A percentile compares a stretch with the other conserved stretches of the same genome.
phyloP scores from a whole-genome alignment of 2,113 vertebrate species.

The Campylorhamphus procurvoides region DNA sequence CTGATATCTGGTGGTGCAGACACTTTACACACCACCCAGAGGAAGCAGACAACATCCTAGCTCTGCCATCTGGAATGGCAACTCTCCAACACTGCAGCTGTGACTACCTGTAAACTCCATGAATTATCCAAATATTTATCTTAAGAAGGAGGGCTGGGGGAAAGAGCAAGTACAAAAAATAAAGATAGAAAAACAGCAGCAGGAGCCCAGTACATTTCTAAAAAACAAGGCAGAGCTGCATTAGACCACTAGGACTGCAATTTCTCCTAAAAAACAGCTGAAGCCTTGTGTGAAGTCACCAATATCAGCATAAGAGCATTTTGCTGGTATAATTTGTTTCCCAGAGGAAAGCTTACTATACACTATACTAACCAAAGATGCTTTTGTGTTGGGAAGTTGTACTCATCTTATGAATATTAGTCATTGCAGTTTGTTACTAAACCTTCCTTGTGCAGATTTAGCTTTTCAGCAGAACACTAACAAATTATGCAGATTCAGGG shows the following conservation, averaged over 20 bases:
- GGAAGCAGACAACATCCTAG: background rate
- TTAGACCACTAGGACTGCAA: background rate
- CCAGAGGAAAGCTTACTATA: background rate
- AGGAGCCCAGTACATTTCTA: background rate
- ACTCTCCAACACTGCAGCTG: background rate
- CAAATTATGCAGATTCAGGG: background rate
- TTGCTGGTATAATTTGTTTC: background rate
- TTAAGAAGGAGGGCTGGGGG: background rate
- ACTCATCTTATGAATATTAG: background rate
- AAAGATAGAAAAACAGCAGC: background rate
- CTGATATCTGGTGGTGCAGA: background rate
- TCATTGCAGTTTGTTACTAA: background rate
- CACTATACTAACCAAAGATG: background rate
- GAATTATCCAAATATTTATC: slow-evolving; percentile 28
- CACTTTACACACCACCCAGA: background rate
- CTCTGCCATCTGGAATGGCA: background rate
- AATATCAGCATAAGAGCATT: background rate
- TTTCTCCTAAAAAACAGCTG: background rate
- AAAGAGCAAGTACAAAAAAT: background rate
- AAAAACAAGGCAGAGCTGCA: background rate
- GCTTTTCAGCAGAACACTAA: background rate
- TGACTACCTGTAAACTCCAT: slow-evolving; percentile 15
- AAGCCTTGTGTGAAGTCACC: background rate
- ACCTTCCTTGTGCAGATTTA: background rate
- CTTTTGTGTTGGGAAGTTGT: background rate